Conservation (phyloP, 2,888 invertebrate species). For the Hyposoter dolosus region DNA sequence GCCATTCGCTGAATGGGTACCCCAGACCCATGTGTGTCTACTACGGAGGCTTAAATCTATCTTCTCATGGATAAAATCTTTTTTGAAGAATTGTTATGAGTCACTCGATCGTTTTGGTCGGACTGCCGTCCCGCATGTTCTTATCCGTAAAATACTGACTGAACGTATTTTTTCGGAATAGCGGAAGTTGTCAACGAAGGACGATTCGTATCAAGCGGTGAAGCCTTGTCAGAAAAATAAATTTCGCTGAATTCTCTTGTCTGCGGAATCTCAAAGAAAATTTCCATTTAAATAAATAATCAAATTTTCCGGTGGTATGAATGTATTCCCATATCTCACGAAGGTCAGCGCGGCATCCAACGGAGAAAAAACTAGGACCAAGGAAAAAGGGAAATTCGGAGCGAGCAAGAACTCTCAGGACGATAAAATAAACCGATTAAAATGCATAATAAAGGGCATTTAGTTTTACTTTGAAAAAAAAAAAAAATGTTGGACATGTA, state of each 20-base stretch:
- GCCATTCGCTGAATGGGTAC: no score
- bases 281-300: constrained; percentile 31
- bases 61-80: neutral
- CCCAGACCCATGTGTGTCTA: no score
- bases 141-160: neutral
- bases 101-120: neutral
- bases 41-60: neutral
- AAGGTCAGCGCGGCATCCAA: neutral
- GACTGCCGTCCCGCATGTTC: neutral
- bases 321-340: neutral
- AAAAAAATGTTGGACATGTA: constrained; percentile 17
- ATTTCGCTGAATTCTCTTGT: neutral
- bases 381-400: neutral
- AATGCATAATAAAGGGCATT: constrained; percentile 55
- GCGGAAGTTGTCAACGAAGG: neutral
- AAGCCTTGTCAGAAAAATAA: neutral
- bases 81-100: neutral
- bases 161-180: neutral
- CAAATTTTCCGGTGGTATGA: constrained; percentile 2
- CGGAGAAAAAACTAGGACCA: neutral
- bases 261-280: neutral
- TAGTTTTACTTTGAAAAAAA: constrained; percentile 53
- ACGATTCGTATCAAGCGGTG: neutral
- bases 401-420: constrained; percentile 10
- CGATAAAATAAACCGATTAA: constrained; percentile 59